Percentiles rank a stretch among this genome's conserved stretches.
phyloP scores from a whole-genome alignment of 2,888 invertebrate genomes.

The Diachrysia chrysitis region DNA sequence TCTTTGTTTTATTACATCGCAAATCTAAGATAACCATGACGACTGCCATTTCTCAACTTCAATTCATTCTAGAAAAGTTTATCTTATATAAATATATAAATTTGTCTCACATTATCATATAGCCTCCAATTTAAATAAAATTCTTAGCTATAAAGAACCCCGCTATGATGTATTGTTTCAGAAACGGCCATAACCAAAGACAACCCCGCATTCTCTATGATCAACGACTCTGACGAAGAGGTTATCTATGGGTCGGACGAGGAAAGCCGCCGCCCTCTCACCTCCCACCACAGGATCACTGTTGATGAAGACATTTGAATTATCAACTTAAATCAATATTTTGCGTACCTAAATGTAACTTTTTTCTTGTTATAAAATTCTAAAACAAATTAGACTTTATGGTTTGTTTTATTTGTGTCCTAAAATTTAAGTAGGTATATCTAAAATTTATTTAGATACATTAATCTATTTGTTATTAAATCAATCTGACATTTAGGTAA shows the following conservation, averaged over 20 bases:
- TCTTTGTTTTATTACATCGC: background rate
- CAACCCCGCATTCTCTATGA: conserved; percentile 99
- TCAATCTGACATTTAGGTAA: background rate
- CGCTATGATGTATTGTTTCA: conserved; percentile 78
- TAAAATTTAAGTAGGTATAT: background rate
- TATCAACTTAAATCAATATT: conserved; percentile 58
- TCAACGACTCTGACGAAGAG: conserved; percentile 99
- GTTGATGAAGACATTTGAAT: conserved; percentile 87
- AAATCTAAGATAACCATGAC: too few species aligned
- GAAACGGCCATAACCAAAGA: conserved; percentile 98
- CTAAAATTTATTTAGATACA: background rate
- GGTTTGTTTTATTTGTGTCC: conserved; percentile 9
- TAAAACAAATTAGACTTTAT: conserved; percentile 53
- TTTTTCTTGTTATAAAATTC: conserved; percentile 77
- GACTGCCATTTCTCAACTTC: too few species aligned
- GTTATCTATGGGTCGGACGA: conserved; percentile 98
- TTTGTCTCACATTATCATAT: too few species aligned
- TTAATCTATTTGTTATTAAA: background rate
- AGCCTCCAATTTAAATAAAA: too few species aligned
- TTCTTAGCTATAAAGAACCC: background rate
- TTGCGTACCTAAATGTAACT: conserved; percentile 64
- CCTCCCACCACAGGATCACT: conserved; percentile 91
- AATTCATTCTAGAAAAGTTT: background rate
- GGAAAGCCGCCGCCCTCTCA: conserved; percentile 94
- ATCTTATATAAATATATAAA: too few species aligned